Evolutionary conservation across 2,888 invertebrate species (phyloP).

Genomic region (Meandrusa payeni): DNA sequence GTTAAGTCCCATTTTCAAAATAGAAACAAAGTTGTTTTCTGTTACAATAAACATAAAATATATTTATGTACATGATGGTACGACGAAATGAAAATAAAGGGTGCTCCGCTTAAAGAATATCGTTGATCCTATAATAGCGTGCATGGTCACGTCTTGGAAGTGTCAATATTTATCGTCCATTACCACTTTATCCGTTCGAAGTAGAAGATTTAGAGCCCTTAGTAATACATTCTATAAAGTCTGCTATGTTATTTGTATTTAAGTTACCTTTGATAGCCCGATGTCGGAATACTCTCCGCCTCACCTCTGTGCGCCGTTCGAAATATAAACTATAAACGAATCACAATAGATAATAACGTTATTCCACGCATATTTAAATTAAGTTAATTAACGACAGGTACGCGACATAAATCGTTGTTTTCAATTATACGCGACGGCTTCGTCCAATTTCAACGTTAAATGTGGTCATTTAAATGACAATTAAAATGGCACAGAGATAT

Average conservation of each 20-base stretch:
- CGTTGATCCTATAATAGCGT: conserved; percentile 49
- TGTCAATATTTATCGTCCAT: conserved; percentile 66
- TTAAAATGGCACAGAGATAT: conserved; percentile 2
- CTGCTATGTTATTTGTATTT: not conserved
- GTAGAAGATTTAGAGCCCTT: conserved; percentile 41
- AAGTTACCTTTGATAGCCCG: too few species aligned
- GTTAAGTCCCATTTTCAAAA: too few species aligned
- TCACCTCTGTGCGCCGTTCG: too few species aligned
- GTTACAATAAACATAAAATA: too few species aligned
- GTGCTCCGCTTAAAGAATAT: conserved; percentile 46
- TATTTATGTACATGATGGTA: too few species aligned
- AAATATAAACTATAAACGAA: too few species aligned
- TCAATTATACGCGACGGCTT: conserved; percentile 5
- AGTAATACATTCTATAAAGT: not conserved
- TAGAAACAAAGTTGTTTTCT: too few species aligned
- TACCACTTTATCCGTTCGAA: conserved; percentile 57
- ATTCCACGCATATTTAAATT: conserved; percentile 5
- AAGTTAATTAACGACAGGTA: conserved; percentile 5
- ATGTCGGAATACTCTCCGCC: too few species aligned
- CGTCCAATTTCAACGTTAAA: not conserved
- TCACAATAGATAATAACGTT: not conserved
- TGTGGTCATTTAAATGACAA: conserved; percentile 3
- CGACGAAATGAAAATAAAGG: conserved; percentile 15
- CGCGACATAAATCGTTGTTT: conserved; percentile 13
- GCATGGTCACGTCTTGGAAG: conserved; percentile 55